These are phyloP conservation scores for Coleophora flavipennella DNA, from an alignment of 2,888 invertebrate genomes.

Conservation along the genomic window DNA sequence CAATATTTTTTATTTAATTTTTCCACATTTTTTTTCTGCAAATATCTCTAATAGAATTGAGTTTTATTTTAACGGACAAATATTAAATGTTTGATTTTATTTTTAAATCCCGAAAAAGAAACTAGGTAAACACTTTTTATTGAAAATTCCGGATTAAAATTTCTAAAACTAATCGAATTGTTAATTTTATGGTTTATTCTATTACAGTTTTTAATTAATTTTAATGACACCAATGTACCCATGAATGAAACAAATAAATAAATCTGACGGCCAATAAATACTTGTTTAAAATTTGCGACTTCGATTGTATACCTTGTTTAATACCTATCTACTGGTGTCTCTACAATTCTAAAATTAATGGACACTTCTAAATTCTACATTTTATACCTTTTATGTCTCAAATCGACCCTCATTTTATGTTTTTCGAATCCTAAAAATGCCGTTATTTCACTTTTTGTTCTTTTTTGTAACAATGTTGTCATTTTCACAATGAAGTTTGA, in stretches of 20 bases:
- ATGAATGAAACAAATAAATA: not conserved
- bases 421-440: too few species aligned
- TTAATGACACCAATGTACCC: too few species aligned
- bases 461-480: too few species aligned
- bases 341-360: slow-evolving; percentile 30
- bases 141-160: too few species aligned
- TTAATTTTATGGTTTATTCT: too few species aligned
- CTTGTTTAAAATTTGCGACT: not conserved
- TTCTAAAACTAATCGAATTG: too few species aligned
- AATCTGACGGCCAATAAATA: not conserved
- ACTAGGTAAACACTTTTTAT: too few species aligned
- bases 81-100: slow-evolving; percentile 14
- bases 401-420: too few species aligned
- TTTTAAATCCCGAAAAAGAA: slow-evolving; percentile 39
- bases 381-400: too few species aligned
- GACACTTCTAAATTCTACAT: slow-evolving; percentile 34
- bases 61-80: slow-evolving; percentile 28
- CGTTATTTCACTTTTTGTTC: too few species aligned
- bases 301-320: slow-evolving; percentile 6
- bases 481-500: too few species aligned
- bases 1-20: slow-evolving; percentile 40
- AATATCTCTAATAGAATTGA: slow-evolving; percentile 33
- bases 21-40: slow-evolving; percentile 37
- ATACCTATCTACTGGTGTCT: slow-evolving; percentile 26
- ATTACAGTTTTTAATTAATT: too few species aligned